Evolutionary conservation across 2,113 vertebrate species (phyloP).

Genomic region (Microcebus lehilahytsara): DNA sequence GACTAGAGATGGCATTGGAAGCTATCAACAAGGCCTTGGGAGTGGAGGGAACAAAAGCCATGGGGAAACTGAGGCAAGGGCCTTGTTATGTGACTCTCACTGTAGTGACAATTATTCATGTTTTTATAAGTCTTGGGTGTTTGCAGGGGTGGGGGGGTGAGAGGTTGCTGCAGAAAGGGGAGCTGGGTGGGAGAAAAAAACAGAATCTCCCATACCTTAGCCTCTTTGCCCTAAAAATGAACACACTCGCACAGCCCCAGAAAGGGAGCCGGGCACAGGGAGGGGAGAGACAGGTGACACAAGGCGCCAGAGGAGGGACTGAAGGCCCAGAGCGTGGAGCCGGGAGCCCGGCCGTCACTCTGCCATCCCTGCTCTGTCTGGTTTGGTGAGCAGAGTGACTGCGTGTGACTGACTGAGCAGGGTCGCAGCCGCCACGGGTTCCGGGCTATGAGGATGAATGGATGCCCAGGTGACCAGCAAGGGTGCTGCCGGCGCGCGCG

Average conservation of each 20-base stretch:
- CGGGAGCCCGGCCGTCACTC: background rate
- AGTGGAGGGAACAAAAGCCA: background rate
- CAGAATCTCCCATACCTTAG: background rate
- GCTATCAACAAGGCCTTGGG: background rate
- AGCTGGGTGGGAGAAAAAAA: background rate
- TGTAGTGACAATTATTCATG: background rate
- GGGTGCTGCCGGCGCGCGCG: background rate
- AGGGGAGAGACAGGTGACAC: fast-evolving
- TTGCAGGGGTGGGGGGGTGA: too few species aligned
- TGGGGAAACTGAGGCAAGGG: conserved; percentile 46
- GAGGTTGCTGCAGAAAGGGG: background rate
- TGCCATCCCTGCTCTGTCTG: background rate
- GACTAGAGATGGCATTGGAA: background rate
- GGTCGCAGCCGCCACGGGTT: background rate
- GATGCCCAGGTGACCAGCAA: background rate
- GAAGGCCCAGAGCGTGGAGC: background rate
- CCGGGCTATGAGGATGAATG: conserved; percentile 23
- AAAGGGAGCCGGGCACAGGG: background rate
- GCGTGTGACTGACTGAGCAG: background rate
- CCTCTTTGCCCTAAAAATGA: background rate
- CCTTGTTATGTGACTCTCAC: background rate
- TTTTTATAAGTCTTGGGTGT: background rate
- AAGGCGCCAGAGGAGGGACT: fast-evolving
- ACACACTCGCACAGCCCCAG: background rate
- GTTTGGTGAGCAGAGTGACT: conserved; percentile 22